Evolutionary conservation across 1,140 invertebrate genomes (phyloP).

Genomic region (Pectinophora gossypiella): DNA sequence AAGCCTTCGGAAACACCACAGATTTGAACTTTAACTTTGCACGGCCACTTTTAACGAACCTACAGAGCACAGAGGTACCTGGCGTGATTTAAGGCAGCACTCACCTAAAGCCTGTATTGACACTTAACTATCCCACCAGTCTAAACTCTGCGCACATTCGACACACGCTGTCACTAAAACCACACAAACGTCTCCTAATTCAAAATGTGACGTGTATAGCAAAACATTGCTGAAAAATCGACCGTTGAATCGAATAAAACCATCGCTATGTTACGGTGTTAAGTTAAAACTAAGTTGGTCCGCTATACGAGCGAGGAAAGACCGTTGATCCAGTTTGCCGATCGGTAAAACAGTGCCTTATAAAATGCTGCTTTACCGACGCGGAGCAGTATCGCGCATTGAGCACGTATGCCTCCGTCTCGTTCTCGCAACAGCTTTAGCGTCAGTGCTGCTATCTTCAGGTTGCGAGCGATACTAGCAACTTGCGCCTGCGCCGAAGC

Average conservation of each 20-base stretch:
- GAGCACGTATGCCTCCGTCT: no score
- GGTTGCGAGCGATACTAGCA: conserved; percentile 22
- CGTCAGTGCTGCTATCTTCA: background rate
- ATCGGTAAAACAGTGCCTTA: conserved; percentile 51
- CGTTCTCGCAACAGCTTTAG: background rate
- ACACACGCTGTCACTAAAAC: conserved; percentile 34
- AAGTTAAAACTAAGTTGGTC: conserved; percentile 68
- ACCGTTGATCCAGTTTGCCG: conserved; percentile 68
- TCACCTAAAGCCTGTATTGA: conserved; percentile 49
- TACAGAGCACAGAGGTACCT: conserved; percentile 53
- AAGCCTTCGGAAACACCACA: conserved; percentile 46
- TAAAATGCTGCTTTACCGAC: conserved; percentile 53
- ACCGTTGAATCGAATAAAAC: conserved; percentile 50
- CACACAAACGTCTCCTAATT: conserved; percentile 38
- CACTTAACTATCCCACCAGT: background rate
- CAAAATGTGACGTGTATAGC: conserved; percentile 50
- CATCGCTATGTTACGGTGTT: conserved; percentile 49
- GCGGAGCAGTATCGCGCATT: no score
- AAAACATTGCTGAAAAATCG: conserved; percentile 52
- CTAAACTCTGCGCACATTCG: background rate
- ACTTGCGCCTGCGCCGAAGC: conserved; percentile 56
- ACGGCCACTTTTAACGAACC: conserved; percentile 64
- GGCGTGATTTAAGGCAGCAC: conserved; percentile 62
- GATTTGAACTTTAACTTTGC: conserved; percentile 54
- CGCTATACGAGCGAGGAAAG: conserved; percentile 52